Base-by-base conservation (phyloP, 92 coral and sea anemone species). In the Siderastrea radians region DNA sequence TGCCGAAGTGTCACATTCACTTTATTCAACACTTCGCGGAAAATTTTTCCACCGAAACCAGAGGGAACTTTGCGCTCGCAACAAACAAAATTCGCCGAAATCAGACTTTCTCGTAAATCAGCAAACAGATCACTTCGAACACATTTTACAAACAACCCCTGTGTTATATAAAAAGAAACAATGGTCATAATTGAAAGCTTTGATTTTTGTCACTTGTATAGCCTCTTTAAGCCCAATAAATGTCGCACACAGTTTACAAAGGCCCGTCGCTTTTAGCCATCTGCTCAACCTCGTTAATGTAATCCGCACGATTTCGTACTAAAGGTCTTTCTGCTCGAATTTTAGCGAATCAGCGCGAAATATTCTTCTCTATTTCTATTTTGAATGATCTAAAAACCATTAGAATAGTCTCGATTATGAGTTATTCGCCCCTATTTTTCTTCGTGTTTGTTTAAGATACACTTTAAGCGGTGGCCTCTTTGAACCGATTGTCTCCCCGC, bases 171-270 rank as follows among this genome's bases (percentile, higher is more conserved):
- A 81, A 58, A 87, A 92, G 86, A 89, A 74, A 77, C 87, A 92
- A 68, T 85, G 68, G 69, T 45, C 81, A 82, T 95, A 93, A 95
- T 95, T 95, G 98, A 93, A 94, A 89, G 85, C 91, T 95, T 93
- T 87, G 95, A 93, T 84, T 93, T 93, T 87, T 92, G 94, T 88
- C 96, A 81, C 93, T 50, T 68, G 94, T 90, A 86, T 86, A 90
- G 98, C 93, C 94, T 90, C 98, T 93, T 93, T 86, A 92, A 94
- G 95, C 93, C 90, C 88, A 92, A 86, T 94, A 92, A 94, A 89
- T 92, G 94, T 77, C 90, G 84, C 90, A 68, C 84, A 75, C 50
- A 69, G 68, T 80, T 89, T 62, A 87, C 92, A 91, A 88, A 87
- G 38, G 86, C 78, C 84, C 74, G 75, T 74, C 68, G 68, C 68